Conservation (phyloP, 2,888 invertebrate species). For the Lottia scabra region DNA sequence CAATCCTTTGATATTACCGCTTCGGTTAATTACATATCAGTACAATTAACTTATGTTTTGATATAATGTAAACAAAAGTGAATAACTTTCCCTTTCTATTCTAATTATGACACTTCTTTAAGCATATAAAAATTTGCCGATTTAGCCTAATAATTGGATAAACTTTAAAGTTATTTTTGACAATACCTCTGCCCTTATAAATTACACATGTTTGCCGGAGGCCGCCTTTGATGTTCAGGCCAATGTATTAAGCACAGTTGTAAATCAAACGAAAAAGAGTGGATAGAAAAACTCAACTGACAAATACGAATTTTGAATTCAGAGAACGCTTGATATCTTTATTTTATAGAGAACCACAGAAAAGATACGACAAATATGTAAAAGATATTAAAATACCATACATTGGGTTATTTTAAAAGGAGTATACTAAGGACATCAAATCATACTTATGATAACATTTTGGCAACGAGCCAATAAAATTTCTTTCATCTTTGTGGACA, state of each 20-base stretch:
- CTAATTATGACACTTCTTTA: slow-evolving; percentile 15
- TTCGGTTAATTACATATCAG: slow-evolving; percentile 17
- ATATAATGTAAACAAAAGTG: slow-evolving; percentile 13
- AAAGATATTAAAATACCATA: background rate
- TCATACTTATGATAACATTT: slow-evolving; percentile 4
- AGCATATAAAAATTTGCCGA: slow-evolving; percentile 23
- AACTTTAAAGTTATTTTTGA: slow-evolving; percentile 31
- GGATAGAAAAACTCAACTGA: too few relatives aligned
- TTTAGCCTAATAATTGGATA: background rate
- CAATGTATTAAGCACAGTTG: slow-evolving; percentile 37
- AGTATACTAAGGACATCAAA: background rate
- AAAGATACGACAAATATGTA: background rate
- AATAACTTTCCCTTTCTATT: background rate
- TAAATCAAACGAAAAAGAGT: slow-evolving; percentile 33
- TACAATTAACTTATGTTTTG: slow-evolving; percentile 6
- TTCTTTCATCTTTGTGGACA: slow-evolving; percentile 4
- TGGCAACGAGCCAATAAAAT: background rate
- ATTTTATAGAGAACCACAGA: too few relatives aligned
- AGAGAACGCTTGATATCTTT: too few relatives aligned
- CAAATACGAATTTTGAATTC: too few relatives aligned
- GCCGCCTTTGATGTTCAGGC: slow-evolving; percentile 48
- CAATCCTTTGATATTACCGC: slow-evolving; percentile 43
- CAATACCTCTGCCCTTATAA: slow-evolving; percentile 51
- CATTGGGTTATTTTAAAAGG: background rate
- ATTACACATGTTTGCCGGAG: slow-evolving; percentile 53